A percentile compares a stretch with the other conserved stretches of the same genome.
Evolutionary conservation across 2,113 vertebrate genomes (phyloP).

Genomic region (Lophura nycthemera): DNA sequence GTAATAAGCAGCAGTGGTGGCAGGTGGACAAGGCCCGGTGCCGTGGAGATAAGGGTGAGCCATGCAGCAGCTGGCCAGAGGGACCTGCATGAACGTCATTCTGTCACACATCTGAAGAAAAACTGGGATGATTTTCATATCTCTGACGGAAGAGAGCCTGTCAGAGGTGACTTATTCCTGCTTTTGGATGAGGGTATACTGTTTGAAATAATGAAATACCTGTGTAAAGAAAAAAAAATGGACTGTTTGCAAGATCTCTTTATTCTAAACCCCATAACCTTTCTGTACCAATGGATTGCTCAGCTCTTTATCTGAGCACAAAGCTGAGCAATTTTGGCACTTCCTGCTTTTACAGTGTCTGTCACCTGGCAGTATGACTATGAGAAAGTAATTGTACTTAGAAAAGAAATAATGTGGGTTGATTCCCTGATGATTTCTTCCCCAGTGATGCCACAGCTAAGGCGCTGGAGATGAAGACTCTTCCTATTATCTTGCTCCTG

Average conservation of each 20-base stretch:
- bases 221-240: neutral
- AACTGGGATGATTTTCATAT: neutral
- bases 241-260: neutral
- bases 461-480: neutral
- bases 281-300: neutral
- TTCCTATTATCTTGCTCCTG: neutral
- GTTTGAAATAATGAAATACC: neutral
- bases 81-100: neutral
- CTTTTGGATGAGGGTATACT: neutral
- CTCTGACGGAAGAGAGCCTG: neutral
- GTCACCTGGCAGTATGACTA: neutral
- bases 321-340: neutral
- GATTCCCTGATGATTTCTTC: neutral
- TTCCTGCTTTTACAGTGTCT: neutral
- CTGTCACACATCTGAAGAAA: neutral
- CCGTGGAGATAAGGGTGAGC: neutral
- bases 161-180: neutral
- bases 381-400: neutral
- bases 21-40: rapidly evolving
- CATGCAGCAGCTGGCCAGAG: neutral
- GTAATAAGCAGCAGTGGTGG: neutral
- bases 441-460: neutral
- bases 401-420: neutral
- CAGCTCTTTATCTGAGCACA: neutral
- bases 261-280: neutral